Evolutionary conservation across 2,113 vertebrate species (phyloP).

Genomic region (Guaruba guarouba): DNA sequence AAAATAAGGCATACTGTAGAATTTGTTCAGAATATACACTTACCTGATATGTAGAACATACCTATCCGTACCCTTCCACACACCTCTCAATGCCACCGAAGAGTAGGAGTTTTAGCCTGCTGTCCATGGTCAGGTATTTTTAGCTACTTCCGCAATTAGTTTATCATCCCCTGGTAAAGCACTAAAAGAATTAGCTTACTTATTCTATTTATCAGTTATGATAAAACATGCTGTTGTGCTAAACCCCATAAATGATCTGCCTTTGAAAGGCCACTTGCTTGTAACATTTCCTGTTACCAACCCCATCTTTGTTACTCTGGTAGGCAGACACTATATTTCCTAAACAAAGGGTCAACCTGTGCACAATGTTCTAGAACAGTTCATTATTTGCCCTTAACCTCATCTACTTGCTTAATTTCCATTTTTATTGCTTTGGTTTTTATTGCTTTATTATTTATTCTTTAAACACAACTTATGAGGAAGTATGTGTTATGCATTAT

Average conservation of each 20-base stretch:
- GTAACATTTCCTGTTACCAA: neutral
- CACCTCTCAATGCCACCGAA: neutral
- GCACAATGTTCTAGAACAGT: neutral
- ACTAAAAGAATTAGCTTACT: neutral
- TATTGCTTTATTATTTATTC: neutral
- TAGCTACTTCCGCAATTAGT: neutral
- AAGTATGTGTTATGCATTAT: neutral
- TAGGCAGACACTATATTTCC: neutral
- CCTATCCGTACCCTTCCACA: neutral
- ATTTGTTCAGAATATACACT: neutral
- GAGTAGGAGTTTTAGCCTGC: neutral
- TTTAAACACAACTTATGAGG: neutral
- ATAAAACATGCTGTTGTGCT: neutral
- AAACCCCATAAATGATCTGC: neutral
- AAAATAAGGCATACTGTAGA: neutral
- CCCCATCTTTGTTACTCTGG: neutral
- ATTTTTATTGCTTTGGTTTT: neutral
- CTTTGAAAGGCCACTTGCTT: neutral
- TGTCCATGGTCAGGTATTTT: rapidly evolving
- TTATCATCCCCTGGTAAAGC: neutral
- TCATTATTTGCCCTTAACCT: neutral
- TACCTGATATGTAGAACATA: neutral
- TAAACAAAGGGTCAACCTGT: neutral
- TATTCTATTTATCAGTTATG: neutral
- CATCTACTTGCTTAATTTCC: neutral